phyloP scores from a whole-genome alignment of 1,140 invertebrate genomes.

The Aphidius ervi region DNA sequence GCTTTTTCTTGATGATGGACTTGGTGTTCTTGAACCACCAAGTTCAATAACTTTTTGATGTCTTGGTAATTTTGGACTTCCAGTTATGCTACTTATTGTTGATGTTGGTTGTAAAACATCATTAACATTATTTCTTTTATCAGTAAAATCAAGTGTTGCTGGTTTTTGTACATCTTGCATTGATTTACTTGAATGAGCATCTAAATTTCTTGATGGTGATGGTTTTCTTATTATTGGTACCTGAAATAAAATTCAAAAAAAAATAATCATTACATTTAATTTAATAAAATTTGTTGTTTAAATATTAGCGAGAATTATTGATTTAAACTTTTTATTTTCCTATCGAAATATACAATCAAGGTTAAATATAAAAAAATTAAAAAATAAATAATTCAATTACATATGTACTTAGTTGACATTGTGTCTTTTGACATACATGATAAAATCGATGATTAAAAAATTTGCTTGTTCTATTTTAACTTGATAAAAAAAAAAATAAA shows the following conservation, averaged over 20 bases:
- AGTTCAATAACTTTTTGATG: slow-evolving; percentile 50
- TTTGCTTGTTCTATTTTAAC: background rate
- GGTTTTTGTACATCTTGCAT: slow-evolving; percentile 43
- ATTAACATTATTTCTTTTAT: slow-evolving; percentile 43
- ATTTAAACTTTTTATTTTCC: too few species aligned
- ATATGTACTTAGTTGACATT: background rate
- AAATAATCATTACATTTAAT: background rate
- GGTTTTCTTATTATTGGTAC: slow-evolving; percentile 38
- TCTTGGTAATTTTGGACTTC: slow-evolving; percentile 42
- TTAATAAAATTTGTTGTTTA: background rate
- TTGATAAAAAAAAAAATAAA: background rate
- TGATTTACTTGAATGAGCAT: slow-evolving; percentile 7
- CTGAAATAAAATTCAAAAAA: slow-evolving; percentile 18
- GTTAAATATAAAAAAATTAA: too few species aligned
- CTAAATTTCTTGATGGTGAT: slow-evolving; percentile 15
- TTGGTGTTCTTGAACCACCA: slow-evolving; percentile 53
- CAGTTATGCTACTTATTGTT: slow-evolving; percentile 30
- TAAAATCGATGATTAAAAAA: background rate
- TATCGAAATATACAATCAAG: too few species aligned
- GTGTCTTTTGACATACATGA: slow-evolving; percentile 1
- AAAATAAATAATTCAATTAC: too few species aligned
- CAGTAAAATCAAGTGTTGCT: slow-evolving; percentile 41
- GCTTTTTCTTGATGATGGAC: slow-evolving; percentile 67
- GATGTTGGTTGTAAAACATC: slow-evolving; percentile 41
- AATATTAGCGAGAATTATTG: background rate